These are phyloP conservation scores for Centropristis striata DNA, from an alignment of 2,113 vertebrate species.

Conservation along the genomic window DNA sequence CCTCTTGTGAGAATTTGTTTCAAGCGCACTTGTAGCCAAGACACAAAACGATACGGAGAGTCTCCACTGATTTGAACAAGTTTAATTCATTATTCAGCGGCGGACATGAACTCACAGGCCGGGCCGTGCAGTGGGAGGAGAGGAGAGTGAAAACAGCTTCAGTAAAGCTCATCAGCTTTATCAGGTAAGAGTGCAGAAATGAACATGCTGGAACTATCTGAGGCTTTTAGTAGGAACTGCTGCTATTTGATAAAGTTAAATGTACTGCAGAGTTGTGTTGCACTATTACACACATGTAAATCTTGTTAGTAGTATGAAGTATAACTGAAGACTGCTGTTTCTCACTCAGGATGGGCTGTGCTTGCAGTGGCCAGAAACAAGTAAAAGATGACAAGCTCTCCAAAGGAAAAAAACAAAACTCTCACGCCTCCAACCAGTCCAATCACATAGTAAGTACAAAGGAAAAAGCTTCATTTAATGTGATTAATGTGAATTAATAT, in stretches of 20 bases:
- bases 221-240: neutral
- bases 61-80: neutral
- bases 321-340: neutral
- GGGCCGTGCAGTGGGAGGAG: constrained; percentile 44
- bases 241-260: neutral
- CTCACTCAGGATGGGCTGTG: constrained; percentile 83
- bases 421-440: neutral
- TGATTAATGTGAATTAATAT: too few species aligned
- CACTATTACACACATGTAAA: neutral
- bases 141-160: constrained; percentile 54
- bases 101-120: constrained; percentile 64
- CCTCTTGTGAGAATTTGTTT: constrained; percentile 17
- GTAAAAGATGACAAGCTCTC: constrained; percentile 12
- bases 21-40: neutral
- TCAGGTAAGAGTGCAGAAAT: constrained; percentile 65
- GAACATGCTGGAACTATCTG: neutral
- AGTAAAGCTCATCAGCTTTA: constrained; percentile 50
- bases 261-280: neutral
- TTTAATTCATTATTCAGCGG: constrained; percentile 21
- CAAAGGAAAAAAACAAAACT: constrained; percentile 54
- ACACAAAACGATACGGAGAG: neutral
- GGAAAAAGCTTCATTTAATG: too few species aligned
- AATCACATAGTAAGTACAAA: constrained; percentile 67
- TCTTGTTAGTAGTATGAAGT: neutral
- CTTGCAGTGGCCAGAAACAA: constrained; percentile 76